These are phyloP conservation scores for Watsonalla cultraria DNA, from an alignment of 2,888 invertebrate species.

Conservation along the genomic window DNA sequence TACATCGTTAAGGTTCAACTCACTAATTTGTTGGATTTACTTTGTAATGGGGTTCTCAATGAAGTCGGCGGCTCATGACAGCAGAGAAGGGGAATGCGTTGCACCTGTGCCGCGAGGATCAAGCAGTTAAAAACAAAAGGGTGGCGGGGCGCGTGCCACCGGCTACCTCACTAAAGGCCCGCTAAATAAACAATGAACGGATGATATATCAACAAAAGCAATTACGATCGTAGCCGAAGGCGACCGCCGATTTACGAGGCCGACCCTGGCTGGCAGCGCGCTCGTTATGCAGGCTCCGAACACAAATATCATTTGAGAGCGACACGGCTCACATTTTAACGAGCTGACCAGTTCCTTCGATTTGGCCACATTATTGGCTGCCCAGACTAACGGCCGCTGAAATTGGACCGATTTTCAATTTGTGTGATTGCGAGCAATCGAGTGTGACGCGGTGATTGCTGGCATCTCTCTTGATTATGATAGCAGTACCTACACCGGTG, in stretches of 20 bases:
- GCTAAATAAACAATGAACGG: conserved; percentile 66
- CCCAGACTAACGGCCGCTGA: conserved; percentile 1
- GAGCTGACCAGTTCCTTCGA: conserved; percentile 32
- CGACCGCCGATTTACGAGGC: conserved; percentile 46
- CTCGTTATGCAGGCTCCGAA: conserved; percentile 38
- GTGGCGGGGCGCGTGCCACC: conserved; percentile 16
- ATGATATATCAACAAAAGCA: conserved; percentile 67
- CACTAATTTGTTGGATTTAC: no score
- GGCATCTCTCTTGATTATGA: neutral
- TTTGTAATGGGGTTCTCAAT: no score
- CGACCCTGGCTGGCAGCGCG: conserved; percentile 25
- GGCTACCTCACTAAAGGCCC: conserved; percentile 59
- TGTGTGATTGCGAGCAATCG: neutral
- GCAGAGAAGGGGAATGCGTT: neutral
- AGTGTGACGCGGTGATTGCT: neutral
- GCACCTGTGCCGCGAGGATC: conserved; percentile 4
- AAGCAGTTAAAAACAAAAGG: conserved; percentile 18
- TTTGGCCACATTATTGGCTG: conserved; percentile 23
- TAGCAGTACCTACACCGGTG: neutral
- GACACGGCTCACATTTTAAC: conserved; percentile 36
- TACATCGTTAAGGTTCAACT: neutral
- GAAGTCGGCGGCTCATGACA: no score
- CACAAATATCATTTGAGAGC: conserved; percentile 46
- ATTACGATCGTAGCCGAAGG: conserved; percentile 56
- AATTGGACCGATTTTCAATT: conserved; percentile 7